A percentile compares a stretch with the other conserved stretches of the same genome.
Evolutionary conservation across 2,113 vertebrate species (phyloP).

Genomic region (Falco punctatus): DNA sequence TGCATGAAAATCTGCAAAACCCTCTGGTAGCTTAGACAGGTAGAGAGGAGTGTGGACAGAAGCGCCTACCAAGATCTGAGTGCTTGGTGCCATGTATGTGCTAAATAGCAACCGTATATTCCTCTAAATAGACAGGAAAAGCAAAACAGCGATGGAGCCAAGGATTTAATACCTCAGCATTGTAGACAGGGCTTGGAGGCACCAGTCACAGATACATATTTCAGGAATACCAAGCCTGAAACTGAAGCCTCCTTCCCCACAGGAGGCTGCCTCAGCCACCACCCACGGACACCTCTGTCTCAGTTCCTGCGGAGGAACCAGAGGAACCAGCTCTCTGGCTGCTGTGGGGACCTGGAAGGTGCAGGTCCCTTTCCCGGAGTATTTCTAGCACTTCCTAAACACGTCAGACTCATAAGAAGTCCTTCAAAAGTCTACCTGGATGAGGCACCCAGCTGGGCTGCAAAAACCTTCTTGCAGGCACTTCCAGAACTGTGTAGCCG

Average conservation of each 20-base stretch:
- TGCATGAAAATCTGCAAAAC: background rate
- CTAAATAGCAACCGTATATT: background rate
- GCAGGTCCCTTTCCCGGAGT: background rate
- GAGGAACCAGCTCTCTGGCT: background rate
- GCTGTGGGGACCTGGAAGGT: background rate
- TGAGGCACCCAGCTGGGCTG: background rate
- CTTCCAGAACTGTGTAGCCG: background rate
- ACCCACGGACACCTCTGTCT: background rate
- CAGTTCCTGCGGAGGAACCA: background rate
- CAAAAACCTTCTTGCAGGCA: background rate
- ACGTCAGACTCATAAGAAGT: background rate
- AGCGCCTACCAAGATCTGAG: background rate
- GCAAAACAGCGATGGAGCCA: background rate
- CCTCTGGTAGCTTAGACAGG: background rate
- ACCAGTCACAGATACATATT: background rate
- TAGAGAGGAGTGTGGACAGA: background rate
- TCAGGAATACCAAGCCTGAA: background rate
- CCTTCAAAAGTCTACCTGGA: background rate
- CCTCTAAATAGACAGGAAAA: background rate
- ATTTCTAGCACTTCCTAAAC: background rate
- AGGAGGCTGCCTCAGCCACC: background rate
- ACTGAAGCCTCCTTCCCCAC: background rate
- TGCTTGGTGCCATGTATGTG: background rate
- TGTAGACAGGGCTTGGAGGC: background rate
- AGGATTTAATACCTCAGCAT: background rate